Base-by-base conservation (phyloP, 2,113 vertebrate species). In the Zapus hudsonius region DNA sequence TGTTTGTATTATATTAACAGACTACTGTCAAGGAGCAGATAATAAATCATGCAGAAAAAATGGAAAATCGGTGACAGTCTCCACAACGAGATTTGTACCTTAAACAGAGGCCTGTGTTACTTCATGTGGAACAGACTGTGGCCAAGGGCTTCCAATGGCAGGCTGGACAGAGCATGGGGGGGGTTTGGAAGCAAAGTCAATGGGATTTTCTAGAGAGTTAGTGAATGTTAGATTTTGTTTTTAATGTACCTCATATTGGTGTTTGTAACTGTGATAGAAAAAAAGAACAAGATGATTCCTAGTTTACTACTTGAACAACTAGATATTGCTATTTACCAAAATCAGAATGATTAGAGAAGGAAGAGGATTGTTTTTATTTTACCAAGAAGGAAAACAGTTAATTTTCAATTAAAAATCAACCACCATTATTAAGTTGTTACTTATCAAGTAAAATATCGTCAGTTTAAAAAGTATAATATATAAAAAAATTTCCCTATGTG, bases 1-100 rank as follows among this genome's bases (percentile, higher is more conserved):
- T 87, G 38, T 89, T 94, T 95, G 76, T 40, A 70, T 63, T 31
- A 84, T 82, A 31, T 36, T 89, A 69, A 47, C 52, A 6, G 40
- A 66, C 44, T 64, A 38, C 29, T 16, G 70, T 72, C 11, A 66
- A 89, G 42, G 38, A 44, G 64, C n/a, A 72, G 61, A 72, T 84
- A 73, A 59, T 63, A 84, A 85, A 44, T 80, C 36, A 63, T 36
- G 38, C 5, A 82, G 29, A 87, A 57, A 29, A 86, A 84, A 84
- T 72, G 31, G 27, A 67, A 91, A 94, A 40, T 23, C 42, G 89
- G 36, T 76, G 82, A 42, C 29, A 20, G 66, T 86, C 74, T 91
- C 27, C 64, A 84, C 36, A 86, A 64, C 42, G 33, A 57, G 27
- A 27, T 61, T 87, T 91, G 59, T 47, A 31, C 74, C 92, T 72